These are phyloP conservation scores for Gymnobelideus leadbeateri DNA, from an alignment of 2,113 vertebrate genomes.

Conservation along the genomic window DNA sequence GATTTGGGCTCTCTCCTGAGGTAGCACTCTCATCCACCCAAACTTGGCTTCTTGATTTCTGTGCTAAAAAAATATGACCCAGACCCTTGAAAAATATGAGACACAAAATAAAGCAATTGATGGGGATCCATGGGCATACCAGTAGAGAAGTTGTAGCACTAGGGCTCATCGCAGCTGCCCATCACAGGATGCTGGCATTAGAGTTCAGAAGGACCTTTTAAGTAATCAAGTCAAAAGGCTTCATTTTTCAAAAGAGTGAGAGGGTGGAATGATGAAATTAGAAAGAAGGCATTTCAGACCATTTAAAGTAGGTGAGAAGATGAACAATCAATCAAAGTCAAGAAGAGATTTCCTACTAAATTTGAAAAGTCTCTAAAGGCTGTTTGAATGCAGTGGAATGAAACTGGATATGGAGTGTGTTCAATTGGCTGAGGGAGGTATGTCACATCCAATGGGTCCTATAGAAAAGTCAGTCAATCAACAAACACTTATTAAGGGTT, in stretches of 20 bases:
- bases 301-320: no score
- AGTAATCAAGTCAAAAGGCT: neutral
- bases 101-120: neutral
- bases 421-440: neutral
- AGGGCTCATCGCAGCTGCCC: neutral
- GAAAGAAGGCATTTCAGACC: no score
- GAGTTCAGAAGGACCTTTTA: neutral
- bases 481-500: neutral
- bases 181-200: no score
- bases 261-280: no score
- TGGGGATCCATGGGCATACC: neutral
- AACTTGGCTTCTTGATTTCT: neutral
- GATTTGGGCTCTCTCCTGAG: neutral
- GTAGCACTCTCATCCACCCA: neutral
- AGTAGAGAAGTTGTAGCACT: neutral
- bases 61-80: neutral
- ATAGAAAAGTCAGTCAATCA: neutral
- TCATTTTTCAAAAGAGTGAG: neutral
- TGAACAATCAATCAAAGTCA: neutral
- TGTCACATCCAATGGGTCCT: neutral
- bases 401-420: neutral
- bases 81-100: neutral
- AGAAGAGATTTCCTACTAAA: neutral
- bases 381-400: neutral
- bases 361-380: neutral